Evolutionary conservation across 2,113 vertebrate genomes (phyloP), one percentile per base, ranked within the genome.

Genomic region (Odobenus rosmarus): DNA sequence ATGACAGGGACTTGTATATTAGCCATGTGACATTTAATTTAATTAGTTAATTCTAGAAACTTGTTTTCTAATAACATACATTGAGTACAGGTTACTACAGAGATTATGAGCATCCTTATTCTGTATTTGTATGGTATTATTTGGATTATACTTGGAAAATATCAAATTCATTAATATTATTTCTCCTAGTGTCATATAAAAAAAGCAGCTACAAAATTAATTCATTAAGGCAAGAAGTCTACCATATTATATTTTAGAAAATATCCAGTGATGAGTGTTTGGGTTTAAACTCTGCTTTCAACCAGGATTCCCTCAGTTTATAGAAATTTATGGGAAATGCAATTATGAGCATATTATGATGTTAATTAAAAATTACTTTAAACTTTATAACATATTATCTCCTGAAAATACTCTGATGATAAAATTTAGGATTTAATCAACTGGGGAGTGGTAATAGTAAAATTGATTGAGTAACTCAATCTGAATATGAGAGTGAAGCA

Each of bases 351-450:
- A 91, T 88, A 97, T 90, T 95, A 89, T 55, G 49, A 55, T 97
- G 64, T 90, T 98, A 97, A 97, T 97, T 96, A 95, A 96, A 95
- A 96, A 91, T 91, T 96, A 94, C 95, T 97, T 97, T 85, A 96
- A 83, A 87, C 94, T 96, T 96, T 96, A 94, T 93, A 98, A 96
- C 12, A 55, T 95, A 94, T 97, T 96, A 96, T 94, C 94, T 98
- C n/a, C 77, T 49, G 13, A 92, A 97, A 96, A 97, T 95, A 93
- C 64, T 96, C 85, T 95, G 90, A 92, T 96, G 93, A 95, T 97
- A 97, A 98, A 96, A 95, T 96, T 94, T 97, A 94, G 88, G 85
- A 96, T 91, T 96, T 96, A 98, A 95, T 95, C 74, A 95, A 90
- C 87, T 96, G 81, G 69, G 28, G 53, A 96, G 62, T 59, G 9